Base-by-base conservation (phyloP, 2,888 invertebrate genomes). In the Aphodius granarius region DNA sequence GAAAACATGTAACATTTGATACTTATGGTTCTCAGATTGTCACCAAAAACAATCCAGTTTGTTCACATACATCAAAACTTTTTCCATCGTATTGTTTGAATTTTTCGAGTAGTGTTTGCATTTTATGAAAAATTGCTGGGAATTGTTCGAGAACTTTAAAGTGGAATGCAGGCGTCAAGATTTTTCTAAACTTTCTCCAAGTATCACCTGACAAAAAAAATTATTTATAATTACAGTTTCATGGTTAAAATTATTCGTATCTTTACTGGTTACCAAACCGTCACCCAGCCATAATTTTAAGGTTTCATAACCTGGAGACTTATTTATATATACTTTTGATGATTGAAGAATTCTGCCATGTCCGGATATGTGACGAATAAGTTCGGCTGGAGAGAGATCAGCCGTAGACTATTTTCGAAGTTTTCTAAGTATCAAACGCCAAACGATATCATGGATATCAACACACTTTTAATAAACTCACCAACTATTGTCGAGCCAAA, bases 81-180 rank as follows among this genome's bases (percentile, higher is more conserved):
- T 78, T 77, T n/a, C 76, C 77, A 64, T 75, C 73, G 20, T 77
- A 22, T 43, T 76, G 66, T 21, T 75, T 75, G 65, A 81, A 71
- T 66, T 75, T 78, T 13, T 87, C 80, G 0, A 87, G 83, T 76
- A 91, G 81, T 15, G 88, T 84, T 9, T 84, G 80, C 0, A 88
- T 83, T 71, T 85, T 82, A 21, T 84, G 82, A 81, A 88, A 87
- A 5, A 85, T 82, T 0, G 84, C 82, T 3, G 85, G 79, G 79
- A 87, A 89, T 13, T 86, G 85, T 71, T 87, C 86, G 16, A 89
- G 80, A 16, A 88, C 84, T 76, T 86, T 85, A 78, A 87, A 85
- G 78, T 88, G 88, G 81, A 89, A 89, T 2, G 88, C 85, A 3
- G 88, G 88, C 0, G 87, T 88, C 20, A 89, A 86, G 72, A 88